Percentiles rank a stretch among this genome's conserved stretches.
These are phyloP conservation scores for Pentamera pediparva DNA, from an alignment of 53 echinoderm and acorn worm genomes.

Conservation along the genomic window DNA sequence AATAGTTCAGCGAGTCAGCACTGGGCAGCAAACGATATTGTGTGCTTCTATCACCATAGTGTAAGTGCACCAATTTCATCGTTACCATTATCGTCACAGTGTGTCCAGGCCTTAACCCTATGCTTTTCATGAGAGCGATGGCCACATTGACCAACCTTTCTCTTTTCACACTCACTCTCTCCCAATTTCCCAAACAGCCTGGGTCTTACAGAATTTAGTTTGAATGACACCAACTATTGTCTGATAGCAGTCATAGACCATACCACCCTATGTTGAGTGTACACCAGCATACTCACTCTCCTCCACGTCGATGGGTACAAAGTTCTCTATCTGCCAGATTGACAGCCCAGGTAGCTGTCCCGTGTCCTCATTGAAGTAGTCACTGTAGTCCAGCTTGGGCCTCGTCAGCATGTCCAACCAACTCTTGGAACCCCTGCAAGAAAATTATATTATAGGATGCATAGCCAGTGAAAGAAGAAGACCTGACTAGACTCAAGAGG, in stretches of 20 bases:
- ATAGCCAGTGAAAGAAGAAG: background rate
- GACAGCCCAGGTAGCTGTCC: conserved; percentile 65
- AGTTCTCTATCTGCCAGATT: conserved; percentile 99
- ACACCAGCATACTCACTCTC: conserved; percentile 49
- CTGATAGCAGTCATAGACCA: background rate
- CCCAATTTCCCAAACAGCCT: background rate
- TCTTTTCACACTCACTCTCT: no score
- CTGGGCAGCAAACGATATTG: no score
- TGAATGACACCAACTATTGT: no score
- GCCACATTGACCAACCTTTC: no score
- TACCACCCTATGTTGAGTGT: background rate
- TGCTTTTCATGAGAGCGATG: no score
- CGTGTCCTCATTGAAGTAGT: conserved; percentile 69
- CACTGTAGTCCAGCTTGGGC: conserved; percentile 94
- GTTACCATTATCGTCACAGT: no score
- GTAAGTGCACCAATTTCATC: no score
- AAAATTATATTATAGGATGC: background rate
- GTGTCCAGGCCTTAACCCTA: no score
- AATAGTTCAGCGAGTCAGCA: no score
- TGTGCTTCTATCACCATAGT: no score
- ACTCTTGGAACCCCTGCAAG: conserved; percentile 64
- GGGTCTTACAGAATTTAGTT: background rate
- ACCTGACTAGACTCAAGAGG: no score
- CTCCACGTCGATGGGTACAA: conserved; percentile 89
- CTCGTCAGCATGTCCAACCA: conserved; percentile 81